phyloP scores from a whole-genome alignment of 2,888 invertebrate genomes.

The Drosophila prostipennis region DNA sequence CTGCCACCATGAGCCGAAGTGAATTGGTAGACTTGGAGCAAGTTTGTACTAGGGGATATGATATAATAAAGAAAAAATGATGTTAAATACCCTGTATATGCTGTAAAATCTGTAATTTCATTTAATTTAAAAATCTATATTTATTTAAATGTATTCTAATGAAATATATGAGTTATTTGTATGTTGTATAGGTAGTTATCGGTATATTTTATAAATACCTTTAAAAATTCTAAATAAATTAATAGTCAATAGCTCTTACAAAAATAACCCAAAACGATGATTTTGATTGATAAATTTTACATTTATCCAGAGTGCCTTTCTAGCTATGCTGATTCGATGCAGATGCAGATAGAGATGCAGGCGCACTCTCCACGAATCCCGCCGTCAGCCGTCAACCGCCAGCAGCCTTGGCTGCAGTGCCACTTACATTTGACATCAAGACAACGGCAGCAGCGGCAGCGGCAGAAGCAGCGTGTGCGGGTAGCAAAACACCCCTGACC shows the following conservation, averaged over 20 bases:
- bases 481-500: conserved; percentile 32
- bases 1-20: conserved; percentile 4
- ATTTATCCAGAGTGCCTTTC: conserved; percentile 19
- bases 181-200: too few relatives aligned
- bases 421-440: conserved; percentile 48
- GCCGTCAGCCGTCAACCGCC: conserved; percentile 21
- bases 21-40: conserved; percentile 5
- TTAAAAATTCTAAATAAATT: not conserved
- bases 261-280: not conserved
- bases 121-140: too few relatives aligned
- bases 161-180: too few relatives aligned
- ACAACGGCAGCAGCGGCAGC: conserved; percentile 29
- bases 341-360: conserved; percentile 28
- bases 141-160: too few relatives aligned
- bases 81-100: too few relatives aligned
- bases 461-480: conserved; percentile 28
- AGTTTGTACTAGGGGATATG: too few relatives aligned
- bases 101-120: too few relatives aligned
- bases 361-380: conserved; percentile 12
- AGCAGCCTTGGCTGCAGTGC: conserved; percentile 47
- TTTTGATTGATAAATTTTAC: not conserved
- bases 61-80: too few relatives aligned
- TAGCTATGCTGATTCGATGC: conserved; percentile 13
- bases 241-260: not conserved
- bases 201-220: not conserved